Evolutionary conservation across 1,140 invertebrate genomes (phyloP).

Genomic region (Monochamus saltuarius): DNA sequence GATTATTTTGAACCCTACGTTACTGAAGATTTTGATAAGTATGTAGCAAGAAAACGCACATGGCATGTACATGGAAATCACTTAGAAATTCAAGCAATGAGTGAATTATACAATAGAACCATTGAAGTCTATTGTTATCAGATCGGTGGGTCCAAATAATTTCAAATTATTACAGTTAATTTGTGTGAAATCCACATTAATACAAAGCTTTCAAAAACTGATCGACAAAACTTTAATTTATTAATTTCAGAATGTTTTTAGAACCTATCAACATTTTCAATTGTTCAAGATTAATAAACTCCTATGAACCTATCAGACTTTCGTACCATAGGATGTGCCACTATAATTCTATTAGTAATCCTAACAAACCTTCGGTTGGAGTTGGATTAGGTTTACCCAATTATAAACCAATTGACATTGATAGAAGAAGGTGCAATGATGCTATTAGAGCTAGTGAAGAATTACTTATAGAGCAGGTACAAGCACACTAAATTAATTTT

Average conservation of each 20-base stretch:
- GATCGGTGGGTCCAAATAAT: constrained; percentile 61
- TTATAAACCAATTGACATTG: constrained; percentile 77
- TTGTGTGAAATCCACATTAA: too few relatives aligned
- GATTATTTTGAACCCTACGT: constrained; percentile 94
- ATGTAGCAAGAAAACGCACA: constrained; percentile 77
- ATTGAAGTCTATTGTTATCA: constrained; percentile 92
- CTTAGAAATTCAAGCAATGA: constrained; percentile 92
- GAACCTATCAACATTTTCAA: constrained; percentile 93
- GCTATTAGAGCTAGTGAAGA: constrained; percentile 82
- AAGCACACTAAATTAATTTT: not conserved
- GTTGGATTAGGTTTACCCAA: constrained; percentile 85
- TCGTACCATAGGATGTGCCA: constrained; percentile 89
- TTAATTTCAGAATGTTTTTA: constrained; percentile 48
- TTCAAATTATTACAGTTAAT: too few relatives aligned
- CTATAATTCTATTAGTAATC: constrained; percentile 91
- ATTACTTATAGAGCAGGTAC: constrained; percentile 79
- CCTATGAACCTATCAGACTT: constrained; percentile 80
- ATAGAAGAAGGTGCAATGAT: constrained; percentile 75
- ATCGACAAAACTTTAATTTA: too few relatives aligned
- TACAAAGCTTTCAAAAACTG: too few relatives aligned
- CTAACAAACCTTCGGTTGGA: constrained; percentile 81
- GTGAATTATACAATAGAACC: constrained; percentile 90
- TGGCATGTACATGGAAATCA: constrained; percentile 89
- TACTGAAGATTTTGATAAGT: constrained; percentile 88
- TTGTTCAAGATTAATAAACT: constrained; percentile 63